Percentiles rank a stretch among this genome's conserved stretches.
Evolutionary conservation across 2,113 vertebrate species (phyloP).

Genomic region (Carassius auratus): DNA sequence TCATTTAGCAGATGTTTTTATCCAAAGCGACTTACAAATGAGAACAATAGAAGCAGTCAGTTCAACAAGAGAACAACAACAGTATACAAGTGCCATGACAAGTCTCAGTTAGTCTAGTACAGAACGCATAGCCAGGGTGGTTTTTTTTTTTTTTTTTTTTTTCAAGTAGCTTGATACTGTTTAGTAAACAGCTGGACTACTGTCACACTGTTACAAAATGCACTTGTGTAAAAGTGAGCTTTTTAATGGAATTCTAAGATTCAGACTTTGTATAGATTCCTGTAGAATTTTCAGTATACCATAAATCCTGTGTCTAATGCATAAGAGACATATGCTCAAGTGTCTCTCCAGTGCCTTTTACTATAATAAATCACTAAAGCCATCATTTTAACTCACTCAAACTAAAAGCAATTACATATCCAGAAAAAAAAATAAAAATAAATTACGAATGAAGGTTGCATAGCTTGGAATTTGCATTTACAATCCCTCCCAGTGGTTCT

Average conservation of each 20-base stretch:
- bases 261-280: not conserved
- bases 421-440: not conserved
- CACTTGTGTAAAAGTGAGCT: not conserved
- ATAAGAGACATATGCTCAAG: not conserved
- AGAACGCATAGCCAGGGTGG: too few species aligned
- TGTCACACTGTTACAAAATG: not conserved
- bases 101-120: too few species aligned
- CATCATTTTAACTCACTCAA: not conserved
- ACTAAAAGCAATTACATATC: not conserved
- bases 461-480: not conserved
- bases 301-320: not conserved
- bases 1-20: too few species aligned
- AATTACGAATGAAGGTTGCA: not conserved
- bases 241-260: not conserved
- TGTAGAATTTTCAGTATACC: not conserved
- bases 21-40: too few species aligned
- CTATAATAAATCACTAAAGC: slow-evolving; percentile 24
- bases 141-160: too few species aligned
- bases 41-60: too few species aligned
- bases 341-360: not conserved
- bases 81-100: too few species aligned
- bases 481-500: not conserved
- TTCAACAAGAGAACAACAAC: too few species aligned
- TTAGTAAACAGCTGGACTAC: not conserved
- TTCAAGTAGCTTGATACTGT: not conserved